A percentile compares a stretch with the other conserved stretches of the same genome.
Evolutionary conservation across 2,888 invertebrate genomes (phyloP).

Genomic region (Cantharis nigra): DNA sequence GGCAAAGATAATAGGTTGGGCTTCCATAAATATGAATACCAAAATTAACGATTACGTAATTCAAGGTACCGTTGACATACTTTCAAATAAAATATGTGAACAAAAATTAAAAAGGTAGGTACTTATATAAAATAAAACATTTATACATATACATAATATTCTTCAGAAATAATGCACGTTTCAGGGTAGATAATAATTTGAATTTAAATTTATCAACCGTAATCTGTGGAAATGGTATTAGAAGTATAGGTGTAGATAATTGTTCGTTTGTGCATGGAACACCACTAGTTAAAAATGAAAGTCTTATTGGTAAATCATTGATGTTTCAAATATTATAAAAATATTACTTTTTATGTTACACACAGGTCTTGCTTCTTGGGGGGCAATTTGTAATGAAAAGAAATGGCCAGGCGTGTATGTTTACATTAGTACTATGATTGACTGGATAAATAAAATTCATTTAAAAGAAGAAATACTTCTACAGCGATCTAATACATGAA

Average conservation of each 20-base stretch:
- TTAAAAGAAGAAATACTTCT: not conserved
- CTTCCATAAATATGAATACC: not conserved
- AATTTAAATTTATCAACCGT: not conserved
- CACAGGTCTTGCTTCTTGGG: conserved; percentile 3
- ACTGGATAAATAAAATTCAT: conserved; percentile 1
- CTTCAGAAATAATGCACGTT: not conserved
- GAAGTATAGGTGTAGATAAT: not conserved
- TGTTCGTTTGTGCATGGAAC: conserved; percentile 3
- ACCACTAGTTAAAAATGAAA: not conserved
- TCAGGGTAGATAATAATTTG: not conserved
- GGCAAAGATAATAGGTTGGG: conserved; percentile 4
- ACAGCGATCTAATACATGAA: not conserved
- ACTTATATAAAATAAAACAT: not conserved
- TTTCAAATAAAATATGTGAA: not conserved
- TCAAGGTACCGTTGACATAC: not conserved
- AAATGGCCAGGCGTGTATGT: not conserved
- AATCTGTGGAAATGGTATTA: not conserved
- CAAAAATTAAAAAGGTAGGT: not conserved
- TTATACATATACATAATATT: not conserved
- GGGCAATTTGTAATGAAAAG: not conserved
- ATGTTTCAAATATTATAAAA: no score
- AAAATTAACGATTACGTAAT: not conserved
- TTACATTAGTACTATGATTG: not conserved
- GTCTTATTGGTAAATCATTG: not conserved
- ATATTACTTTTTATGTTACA: not conserved